Evolutionary conservation across 2,888 invertebrate species (phyloP), one percentile per base, ranked within the genome.

Genomic region (Acrobasis consociella): DNA sequence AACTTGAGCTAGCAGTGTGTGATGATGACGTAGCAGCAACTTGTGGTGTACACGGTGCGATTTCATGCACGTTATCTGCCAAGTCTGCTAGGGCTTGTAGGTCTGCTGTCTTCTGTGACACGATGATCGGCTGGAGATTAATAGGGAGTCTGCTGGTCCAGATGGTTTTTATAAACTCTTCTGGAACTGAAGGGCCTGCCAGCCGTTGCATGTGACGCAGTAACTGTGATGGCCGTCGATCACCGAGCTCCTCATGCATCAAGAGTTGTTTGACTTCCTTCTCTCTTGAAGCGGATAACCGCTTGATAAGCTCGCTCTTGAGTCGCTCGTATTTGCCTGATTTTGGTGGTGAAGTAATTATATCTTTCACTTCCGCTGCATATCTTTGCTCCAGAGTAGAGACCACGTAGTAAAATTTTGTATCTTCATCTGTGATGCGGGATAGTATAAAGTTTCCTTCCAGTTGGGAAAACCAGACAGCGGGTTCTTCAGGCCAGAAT

Each of bases 231-330:
- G 22, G 22, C 22, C 22, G 22, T 2, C 22, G 22, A 22, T 22
- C 22, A 22, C 22, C 22, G 22, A 22, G 22, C 22, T 22, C 22
- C 22, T 22, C 22, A 22, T 22, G 22, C n/a, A 42, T 49, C 0
- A 69, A 50, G 1, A 68, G 62, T 31, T 67, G 70, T 10, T 64
- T 64, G 10, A 69, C 59, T 56, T 70, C 67, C 50, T 66, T 64
- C 53, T 68, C 65, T 9, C 58, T 53, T 5, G 68, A 69, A 11
- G 65, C 62, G 0, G 65, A 64, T 1, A 73, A 59, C 1, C 69
- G 56, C 53, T 69, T 69, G 1, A 69, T 67, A 5, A 73, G 62
- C 46, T 69, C 72, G 2, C 46, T 22, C 62, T 69, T 68, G 1
- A 69, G 55, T n/a, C 62, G 65, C 3, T 66, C 64, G 39, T 68